phyloP scores from a whole-genome alignment of 2,888 invertebrate species.

The Hypselothyrea guttata region DNA sequence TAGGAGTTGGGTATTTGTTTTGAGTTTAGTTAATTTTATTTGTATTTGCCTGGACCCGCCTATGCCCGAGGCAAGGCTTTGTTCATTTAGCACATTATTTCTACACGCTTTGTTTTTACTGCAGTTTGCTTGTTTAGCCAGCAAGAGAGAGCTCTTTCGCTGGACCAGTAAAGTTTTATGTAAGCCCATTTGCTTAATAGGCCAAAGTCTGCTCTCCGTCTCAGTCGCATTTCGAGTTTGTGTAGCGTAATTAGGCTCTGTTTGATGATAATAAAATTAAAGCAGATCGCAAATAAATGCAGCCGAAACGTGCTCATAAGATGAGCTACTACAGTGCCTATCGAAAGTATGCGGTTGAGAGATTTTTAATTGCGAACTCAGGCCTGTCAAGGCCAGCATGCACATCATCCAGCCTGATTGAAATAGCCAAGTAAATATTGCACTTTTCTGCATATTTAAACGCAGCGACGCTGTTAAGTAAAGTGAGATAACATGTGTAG shows the following conservation, averaged over 20 bases:
- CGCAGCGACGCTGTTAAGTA: no score
- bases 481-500: no score
- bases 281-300: slow-evolving; percentile 17
- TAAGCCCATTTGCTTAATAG: slow-evolving; percentile 59
- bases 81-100: slow-evolving; percentile 65
- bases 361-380: slow-evolving; percentile 30
- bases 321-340: slow-evolving; percentile 8
- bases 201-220: slow-evolving; percentile 17
- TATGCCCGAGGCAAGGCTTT: slow-evolving; percentile 23
- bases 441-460: slow-evolving; percentile 61
- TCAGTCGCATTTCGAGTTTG: slow-evolving; percentile 21
- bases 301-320: background rate
- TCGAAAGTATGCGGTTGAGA: slow-evolving; percentile 5
- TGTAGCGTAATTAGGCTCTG: slow-evolving; percentile 56
- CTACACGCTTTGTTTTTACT: slow-evolving; percentile 59
- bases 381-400: slow-evolving; percentile 2
- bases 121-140: slow-evolving; percentile 25
- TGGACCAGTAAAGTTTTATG: slow-evolving; percentile 52
- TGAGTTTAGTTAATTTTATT: slow-evolving; percentile 70
- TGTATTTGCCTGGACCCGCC: slow-evolving; percentile 54
- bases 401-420: slow-evolving; percentile 43
- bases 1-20: slow-evolving; percentile 46
- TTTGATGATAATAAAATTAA: slow-evolving; percentile 38
- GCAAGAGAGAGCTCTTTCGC: no score
- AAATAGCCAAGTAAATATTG: slow-evolving; percentile 61